Evolutionary conservation across 2,113 vertebrate genomes (phyloP).

Genomic region (Fregetta grallaria): DNA sequence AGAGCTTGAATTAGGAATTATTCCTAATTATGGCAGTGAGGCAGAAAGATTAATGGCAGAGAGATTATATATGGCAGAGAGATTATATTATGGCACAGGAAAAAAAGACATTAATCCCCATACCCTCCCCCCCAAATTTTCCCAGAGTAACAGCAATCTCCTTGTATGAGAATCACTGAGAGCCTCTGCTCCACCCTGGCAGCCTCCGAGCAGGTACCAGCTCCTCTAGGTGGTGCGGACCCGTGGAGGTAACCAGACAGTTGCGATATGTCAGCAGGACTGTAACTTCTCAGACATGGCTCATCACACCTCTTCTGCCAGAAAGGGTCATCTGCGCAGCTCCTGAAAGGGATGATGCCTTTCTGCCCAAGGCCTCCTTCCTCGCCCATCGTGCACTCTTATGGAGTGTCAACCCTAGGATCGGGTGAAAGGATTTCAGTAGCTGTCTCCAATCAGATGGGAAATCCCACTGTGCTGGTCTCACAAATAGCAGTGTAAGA

Average conservation of each 20-base stretch:
- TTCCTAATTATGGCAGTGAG: not conserved
- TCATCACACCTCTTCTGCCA: not conserved
- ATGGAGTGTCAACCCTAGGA: not conserved
- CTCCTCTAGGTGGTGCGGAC: not conserved
- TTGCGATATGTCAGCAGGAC: fast-evolving
- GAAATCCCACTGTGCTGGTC: not conserved
- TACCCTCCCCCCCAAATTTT: not conserved
- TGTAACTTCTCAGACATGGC: not conserved
- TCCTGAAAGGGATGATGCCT: not conserved
- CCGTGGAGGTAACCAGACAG: not conserved
- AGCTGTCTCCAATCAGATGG: not conserved
- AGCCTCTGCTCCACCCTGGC: not conserved
- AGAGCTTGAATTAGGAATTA: not conserved
- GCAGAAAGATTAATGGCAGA: not conserved
- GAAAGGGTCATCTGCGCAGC: fast-evolving
- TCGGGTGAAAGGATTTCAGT: not conserved
- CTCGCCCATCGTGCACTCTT: not conserved
- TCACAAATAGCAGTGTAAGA: not conserved
- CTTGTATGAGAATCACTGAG: not conserved
- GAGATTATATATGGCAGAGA: not conserved
- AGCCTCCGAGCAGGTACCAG: not conserved
- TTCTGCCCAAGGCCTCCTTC: not conserved
- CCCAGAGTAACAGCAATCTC: not conserved
- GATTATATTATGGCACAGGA: not conserved
- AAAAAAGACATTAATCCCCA: not conserved